phyloP scores from a whole-genome alignment of 1,140 invertebrate species.

The Chrysomallon squamiferum region DNA sequence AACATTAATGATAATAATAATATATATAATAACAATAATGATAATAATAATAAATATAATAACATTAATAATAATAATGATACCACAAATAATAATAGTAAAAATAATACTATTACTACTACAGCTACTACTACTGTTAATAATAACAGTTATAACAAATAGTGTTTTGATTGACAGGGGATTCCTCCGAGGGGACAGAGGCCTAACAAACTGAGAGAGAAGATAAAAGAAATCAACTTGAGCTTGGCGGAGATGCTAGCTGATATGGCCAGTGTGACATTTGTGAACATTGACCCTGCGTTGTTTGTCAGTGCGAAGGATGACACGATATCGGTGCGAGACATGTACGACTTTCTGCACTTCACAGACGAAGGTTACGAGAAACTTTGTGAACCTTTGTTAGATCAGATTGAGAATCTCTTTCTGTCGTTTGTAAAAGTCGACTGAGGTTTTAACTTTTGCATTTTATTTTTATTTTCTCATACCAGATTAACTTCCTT shows the following conservation, averaged over 20 bases:
- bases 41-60: too few relatives aligned
- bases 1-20: too few relatives aligned
- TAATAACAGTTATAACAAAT: too few relatives aligned
- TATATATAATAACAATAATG: too few relatives aligned
- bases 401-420: conserved; percentile 59
- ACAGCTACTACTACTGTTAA: too few relatives aligned
- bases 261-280: conserved; percentile 70
- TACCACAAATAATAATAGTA: too few relatives aligned
- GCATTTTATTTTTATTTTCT: too few relatives aligned
- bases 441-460: conserved; percentile 13
- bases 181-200: conserved; percentile 83
- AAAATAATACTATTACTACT: too few relatives aligned
- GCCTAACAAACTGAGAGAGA: conserved; percentile 79
- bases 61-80: too few relatives aligned
- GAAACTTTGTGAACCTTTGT: conserved; percentile 67
- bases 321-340: conserved; percentile 81
- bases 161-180: conserved; percentile 70
- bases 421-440: conserved; percentile 55
- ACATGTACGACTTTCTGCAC: conserved; percentile 90
- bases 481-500: too few relatives aligned
- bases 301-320: conserved; percentile 73
- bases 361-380: conserved; percentile 78
- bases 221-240: conserved; percentile 77
- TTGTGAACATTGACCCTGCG: conserved; percentile 70
- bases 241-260: conserved; percentile 71